These are phyloP conservation scores for Zenarchopterus dispar DNA, from an alignment of 2,797 vertebrate species.

Conservation along the genomic window DNA sequence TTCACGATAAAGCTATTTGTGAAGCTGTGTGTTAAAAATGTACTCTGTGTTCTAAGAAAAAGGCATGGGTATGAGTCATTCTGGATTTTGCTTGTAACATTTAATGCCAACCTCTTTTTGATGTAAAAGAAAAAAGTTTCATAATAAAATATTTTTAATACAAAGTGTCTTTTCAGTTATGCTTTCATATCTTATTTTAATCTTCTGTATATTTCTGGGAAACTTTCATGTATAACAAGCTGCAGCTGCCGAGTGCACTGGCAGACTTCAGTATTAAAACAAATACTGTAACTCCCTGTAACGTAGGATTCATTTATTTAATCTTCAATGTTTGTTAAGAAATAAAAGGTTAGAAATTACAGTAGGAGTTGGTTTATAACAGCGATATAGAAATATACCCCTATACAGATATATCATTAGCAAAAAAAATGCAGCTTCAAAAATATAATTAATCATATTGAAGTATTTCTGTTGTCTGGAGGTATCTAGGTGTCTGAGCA, in stretches of 20 bases:
- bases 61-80: background rate
- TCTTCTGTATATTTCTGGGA: background rate
- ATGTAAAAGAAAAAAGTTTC: conserved; percentile 11
- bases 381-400: no score
- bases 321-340: no score
- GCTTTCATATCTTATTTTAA: background rate
- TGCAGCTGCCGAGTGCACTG: background rate
- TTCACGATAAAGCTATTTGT: background rate
- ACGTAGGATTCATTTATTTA: no score
- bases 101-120: background rate
- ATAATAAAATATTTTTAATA: conserved; percentile 51
- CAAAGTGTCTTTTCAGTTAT: background rate
- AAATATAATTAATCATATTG: no score
- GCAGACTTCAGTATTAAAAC: no score
- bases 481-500: no score
- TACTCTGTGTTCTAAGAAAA: conserved; percentile 1
- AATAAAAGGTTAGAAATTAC: no score
- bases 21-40: background rate
- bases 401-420: no score
- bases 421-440: no score
- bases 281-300: no score
- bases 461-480: no score
- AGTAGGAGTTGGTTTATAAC: no score
- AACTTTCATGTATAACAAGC: background rate
- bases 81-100: background rate